Evolutionary conservation across 2,888 invertebrate genomes (phyloP).

Genomic region (Agrenia bidenticulata): DNA sequence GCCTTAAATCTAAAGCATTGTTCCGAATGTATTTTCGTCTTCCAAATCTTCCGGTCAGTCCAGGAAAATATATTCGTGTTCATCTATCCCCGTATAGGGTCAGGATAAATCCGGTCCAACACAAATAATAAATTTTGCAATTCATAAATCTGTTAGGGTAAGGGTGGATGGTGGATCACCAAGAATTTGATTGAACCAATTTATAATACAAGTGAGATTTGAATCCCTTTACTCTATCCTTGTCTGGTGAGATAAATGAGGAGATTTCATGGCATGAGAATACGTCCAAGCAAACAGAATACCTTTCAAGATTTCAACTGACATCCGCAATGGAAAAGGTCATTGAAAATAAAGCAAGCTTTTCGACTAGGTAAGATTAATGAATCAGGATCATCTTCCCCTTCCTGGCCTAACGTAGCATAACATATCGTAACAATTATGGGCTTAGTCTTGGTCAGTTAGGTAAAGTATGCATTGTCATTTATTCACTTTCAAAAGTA

Average conservation of each 20-base stretch:
- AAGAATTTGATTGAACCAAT: too few species aligned
- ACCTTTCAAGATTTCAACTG: not conserved
- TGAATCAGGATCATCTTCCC: conserved; percentile 21
- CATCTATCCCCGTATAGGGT: too few species aligned
- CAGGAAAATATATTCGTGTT: too few species aligned
- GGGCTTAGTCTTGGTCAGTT: conserved; percentile 22
- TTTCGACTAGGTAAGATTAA: conserved; percentile 18
- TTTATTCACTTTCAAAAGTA: conserved; percentile 7
- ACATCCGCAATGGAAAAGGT: not conserved
- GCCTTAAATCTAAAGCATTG: too few species aligned
- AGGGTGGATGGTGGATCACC: too few species aligned
- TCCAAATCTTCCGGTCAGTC: too few species aligned
- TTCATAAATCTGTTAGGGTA: too few species aligned
- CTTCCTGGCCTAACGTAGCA: not conserved
- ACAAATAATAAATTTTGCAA: too few species aligned
- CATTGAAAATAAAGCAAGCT: not conserved
- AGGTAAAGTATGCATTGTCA: conserved; percentile 5
- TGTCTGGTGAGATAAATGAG: not conserved
- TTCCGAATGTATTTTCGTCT: too few species aligned
- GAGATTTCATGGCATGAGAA: not conserved
- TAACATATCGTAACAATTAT: conserved; percentile 18
- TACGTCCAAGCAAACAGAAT: not conserved
- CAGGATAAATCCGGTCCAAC: too few species aligned
- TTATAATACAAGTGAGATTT: too few species aligned
- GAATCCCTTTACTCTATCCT: too few species aligned